A percentile compares a stretch with the other conserved stretches of the same genome.
phyloP scores from a whole-genome alignment of 1,140 invertebrate species.

The Frieseomelitta varia region DNA sequence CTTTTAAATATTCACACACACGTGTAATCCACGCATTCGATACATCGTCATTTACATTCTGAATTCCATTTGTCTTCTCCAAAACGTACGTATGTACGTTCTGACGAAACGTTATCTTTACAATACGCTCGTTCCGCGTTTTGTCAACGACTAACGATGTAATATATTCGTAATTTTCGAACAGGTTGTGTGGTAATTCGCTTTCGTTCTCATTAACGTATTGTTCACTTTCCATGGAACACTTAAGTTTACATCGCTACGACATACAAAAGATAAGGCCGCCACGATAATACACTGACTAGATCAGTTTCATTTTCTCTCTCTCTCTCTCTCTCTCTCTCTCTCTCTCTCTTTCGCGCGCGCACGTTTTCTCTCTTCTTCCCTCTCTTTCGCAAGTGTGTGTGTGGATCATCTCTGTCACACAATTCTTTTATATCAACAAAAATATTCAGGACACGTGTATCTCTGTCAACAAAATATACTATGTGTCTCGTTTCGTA shows the following conservation, averaged over 20 bases:
- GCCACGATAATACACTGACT: slow-evolving; percentile 82
- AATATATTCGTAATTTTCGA: not conserved
- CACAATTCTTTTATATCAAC: slow-evolving; percentile 67
- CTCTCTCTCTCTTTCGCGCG: slow-evolving; percentile 27
- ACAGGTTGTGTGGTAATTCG: not conserved
- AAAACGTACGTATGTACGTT: not conserved
- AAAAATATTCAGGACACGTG: slow-evolving; percentile 78
- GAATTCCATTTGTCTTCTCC: not conserved
- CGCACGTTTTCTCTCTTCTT: not conserved
- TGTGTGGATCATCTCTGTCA: slow-evolving; percentile 44
- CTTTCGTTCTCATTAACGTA: slow-evolving; percentile 10
- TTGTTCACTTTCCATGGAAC: slow-evolving; percentile 49
- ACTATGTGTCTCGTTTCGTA: slow-evolving; percentile 55
- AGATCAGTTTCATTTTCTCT: slow-evolving; percentile 81
- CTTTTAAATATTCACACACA: not conserved
- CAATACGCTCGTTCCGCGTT: not conserved
- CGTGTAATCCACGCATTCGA: not conserved
- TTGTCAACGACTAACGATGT: not conserved
- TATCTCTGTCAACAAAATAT: slow-evolving; percentile 75
- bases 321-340: slow-evolving; percentile 16
- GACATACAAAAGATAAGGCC: slow-evolving; percentile 81
- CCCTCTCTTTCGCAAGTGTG: slow-evolving; percentile 44
- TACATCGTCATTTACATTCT: slow-evolving; percentile 10
- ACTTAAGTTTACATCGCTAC: slow-evolving; percentile 65
- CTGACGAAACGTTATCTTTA: not conserved